A percentile compares a stretch with the other conserved stretches of the same genome.
Evolutionary conservation across 2,888 invertebrate species (phyloP).

Genomic region (Drosophila aldrichi): DNA sequence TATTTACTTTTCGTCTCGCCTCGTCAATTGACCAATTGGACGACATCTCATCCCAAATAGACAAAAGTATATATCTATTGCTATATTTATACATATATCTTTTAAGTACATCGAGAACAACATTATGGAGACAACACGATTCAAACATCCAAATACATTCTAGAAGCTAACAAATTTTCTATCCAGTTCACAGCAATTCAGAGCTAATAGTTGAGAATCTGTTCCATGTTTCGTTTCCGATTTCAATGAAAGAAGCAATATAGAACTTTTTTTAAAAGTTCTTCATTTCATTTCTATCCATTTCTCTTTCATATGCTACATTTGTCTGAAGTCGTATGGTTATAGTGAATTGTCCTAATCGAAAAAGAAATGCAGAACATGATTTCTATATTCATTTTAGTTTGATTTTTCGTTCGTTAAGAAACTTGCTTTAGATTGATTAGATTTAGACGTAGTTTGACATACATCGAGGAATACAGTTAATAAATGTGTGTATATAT

Average conservation of each 20-base stretch:
- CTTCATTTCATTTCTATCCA: background rate
- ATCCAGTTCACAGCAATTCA: conserved; percentile 34
- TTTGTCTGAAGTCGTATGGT: background rate
- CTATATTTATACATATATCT: conserved; percentile 1
- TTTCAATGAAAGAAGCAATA: background rate
- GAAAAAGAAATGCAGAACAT: background rate
- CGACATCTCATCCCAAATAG: conserved; percentile 1
- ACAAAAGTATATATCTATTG: conserved; percentile 1
- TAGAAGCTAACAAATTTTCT: conserved; percentile 38
- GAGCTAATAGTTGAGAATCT: conserved; percentile 26
- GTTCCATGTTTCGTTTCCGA: background rate
- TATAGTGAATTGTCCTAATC: background rate
- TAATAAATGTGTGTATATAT: background rate
- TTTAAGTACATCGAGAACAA: conserved; percentile 15
- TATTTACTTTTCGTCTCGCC: background rate
- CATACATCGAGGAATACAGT: conserved; percentile 51
- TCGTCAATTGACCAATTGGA: conserved; percentile 25
- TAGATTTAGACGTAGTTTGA: conserved; percentile 14
- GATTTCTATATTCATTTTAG: background rate
- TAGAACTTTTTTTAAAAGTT: background rate
- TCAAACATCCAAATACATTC: conserved; percentile 27
- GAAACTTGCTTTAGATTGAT: conserved; percentile 18
- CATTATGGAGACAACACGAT: conserved; percentile 25
- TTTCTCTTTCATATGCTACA: background rate
- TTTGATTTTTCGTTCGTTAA: conserved; percentile 7